Evolutionary conservation across 2,888 invertebrate genomes (phyloP), one percentile per base, ranked within the genome.

Genomic region (Sesia apiformis): DNA sequence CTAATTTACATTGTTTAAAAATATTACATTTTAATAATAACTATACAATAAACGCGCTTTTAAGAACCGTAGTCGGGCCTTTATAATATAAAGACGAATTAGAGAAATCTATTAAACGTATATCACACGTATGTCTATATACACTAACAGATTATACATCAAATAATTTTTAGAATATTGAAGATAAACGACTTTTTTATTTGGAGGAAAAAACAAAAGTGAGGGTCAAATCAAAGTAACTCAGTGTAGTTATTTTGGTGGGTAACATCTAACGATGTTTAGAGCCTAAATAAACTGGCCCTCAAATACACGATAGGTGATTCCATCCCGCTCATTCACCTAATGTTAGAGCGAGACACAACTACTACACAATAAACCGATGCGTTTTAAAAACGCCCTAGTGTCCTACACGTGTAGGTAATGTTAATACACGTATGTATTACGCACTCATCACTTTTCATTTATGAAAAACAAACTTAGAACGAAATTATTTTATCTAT

Each of bases 401-500:
- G 42, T 42, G 5, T 5, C 42, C 42, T 42, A 1, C 42, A 42
- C 42, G 42, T 42, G 42, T 42, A 42, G 42, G 5, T 42, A 42
- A 42, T 7, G 7, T 7, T 6, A 6, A 42, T 42, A 42, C 42
- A 42, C 42, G 7, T 42, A 42, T 7, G 5, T 7, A 49, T 49
- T 49, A n/a, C 49, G 23, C 7, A 8, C 8, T 8, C 49, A 49
- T 69, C 70, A 72, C 70, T 68, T 74, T 73, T 67, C 69, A 70
- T 69, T 70, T 75, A 74, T 64, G 69, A 77, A 76, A 81, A 78
- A 79, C 57, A 77, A 78, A 74, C 74, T 79, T 76, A 78, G 79
- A 80, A 78, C 23, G 23, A 75, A 69, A 74, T 78, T 79, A 65
- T 51, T 43, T 69, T 58, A 64, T 63, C 70, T 80, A 77, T 55